Evolutionary conservation across 2,113 vertebrate genomes (phyloP).

Genomic region (Cynocephalus volans): DNA sequence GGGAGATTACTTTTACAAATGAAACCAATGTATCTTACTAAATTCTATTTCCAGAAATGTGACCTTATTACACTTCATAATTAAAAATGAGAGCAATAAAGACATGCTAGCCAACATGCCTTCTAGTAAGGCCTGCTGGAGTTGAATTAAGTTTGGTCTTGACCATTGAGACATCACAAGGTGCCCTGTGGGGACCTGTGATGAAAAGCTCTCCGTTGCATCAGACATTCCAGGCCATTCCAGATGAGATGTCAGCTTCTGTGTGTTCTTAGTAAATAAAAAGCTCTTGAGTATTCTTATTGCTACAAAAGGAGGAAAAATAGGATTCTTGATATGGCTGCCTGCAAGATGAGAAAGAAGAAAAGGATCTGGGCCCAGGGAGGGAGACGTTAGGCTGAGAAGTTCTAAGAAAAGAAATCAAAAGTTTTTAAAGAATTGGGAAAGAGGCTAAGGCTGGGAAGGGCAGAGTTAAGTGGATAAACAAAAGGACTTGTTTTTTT

Average conservation of each 20-base stretch:
- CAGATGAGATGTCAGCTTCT: background rate
- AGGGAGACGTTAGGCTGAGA: fast-evolving
- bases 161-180: slow-evolving; percentile 62
- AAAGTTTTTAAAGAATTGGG: background rate
- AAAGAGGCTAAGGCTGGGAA: background rate
- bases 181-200: slow-evolving; percentile 68
- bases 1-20: slow-evolving; percentile 90
- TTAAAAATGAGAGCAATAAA: slow-evolving; percentile 85
- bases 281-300: background rate
- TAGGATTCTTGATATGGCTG: background rate
- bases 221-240: background rate
- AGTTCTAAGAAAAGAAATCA: background rate
- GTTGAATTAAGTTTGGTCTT: slow-evolving; percentile 80
- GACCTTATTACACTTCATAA: slow-evolving; percentile 83
- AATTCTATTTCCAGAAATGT: slow-evolving; percentile 82
- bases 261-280: slow-evolving; percentile 16
- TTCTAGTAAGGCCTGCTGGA: slow-evolving; percentile 72
- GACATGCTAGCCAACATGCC: slow-evolving; percentile 59
- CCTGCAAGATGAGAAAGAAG: background rate
- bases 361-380: background rate
- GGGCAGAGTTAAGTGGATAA: background rate
- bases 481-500: too few relatives aligned
- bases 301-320: background rate
- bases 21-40: slow-evolving; percentile 87
- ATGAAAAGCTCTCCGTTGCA: slow-evolving; percentile 63